phyloP scores from a whole-genome alignment of 2,797 vertebrate species.

The Dermochelys coriacea region DNA sequence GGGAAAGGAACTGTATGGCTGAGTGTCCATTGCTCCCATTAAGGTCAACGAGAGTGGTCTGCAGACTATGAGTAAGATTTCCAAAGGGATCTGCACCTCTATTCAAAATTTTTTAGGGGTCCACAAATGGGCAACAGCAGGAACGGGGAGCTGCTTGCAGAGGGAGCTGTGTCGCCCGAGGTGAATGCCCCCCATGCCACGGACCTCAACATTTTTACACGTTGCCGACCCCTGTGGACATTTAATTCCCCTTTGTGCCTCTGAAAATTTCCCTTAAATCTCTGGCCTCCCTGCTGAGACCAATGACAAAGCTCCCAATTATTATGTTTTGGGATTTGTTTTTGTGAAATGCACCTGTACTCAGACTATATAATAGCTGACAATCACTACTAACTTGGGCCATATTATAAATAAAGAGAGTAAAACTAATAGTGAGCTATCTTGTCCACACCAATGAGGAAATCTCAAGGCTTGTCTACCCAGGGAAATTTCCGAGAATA shows the following conservation, averaged over 20 bases:
- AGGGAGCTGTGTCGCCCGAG: too few species aligned
- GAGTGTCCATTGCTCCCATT: not conserved
- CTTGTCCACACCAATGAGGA: not conserved
- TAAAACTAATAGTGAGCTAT: not conserved
- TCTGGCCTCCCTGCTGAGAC: not conserved
- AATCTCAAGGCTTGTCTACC: not conserved
- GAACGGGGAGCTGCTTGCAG: too few species aligned
- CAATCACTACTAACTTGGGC: not conserved
- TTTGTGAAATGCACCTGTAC: not conserved
- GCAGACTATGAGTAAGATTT: too few species aligned
- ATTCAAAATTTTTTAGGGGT: too few species aligned
- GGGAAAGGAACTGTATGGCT: not conserved
- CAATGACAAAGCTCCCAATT: not conserved
- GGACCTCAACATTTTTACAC: too few species aligned
- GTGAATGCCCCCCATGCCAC: too few species aligned
- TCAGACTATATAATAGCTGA: not conserved
- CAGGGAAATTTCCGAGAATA: not conserved
- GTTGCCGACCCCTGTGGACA: too few species aligned
- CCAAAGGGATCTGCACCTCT: too few species aligned
- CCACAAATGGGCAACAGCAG: not conserved
- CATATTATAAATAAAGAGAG: not conserved
- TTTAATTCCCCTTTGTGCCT: not conserved
- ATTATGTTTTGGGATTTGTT: not conserved
- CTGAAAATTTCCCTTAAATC: not conserved
- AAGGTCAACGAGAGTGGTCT: not conserved